Base-by-base conservation (phyloP, 2,797 vertebrate genomes). In the Pachyuromys duprasi region DNA sequence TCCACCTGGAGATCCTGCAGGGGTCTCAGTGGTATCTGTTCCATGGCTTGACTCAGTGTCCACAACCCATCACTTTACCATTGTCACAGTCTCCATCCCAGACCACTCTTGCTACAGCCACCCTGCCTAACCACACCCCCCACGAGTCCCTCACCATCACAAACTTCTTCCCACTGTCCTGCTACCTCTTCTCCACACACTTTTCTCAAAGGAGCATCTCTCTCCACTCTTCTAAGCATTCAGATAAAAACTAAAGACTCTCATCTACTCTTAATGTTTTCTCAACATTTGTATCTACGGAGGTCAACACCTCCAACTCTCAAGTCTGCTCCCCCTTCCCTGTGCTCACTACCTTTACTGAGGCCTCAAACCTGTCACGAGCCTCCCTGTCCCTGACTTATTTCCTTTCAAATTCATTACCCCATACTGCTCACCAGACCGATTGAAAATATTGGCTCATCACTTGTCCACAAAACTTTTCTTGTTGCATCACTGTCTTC, bases 361-460 rank as follows among this genome's bases (percentile, higher is more conserved):
- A 93, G 45, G 49, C n/a, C 53, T n/a, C 81, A 69, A 42, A 36
- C 28, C 7, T 24, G 1, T 31, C 65, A 78, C 28, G 49, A 26
- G 39, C n/a, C 8, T 60, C 3, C 26, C 33, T 24, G 17, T 39
- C 18, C 60, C 70, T 11, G 63, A 6, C 55, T 53, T 42, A 22
- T 93, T 88, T 72, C 24, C 33, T 60, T 78, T 83, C 28, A 69
- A 75, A 75, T 49, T 86, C 36, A 92, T 28, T 31, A 78, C 39
- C n/a, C 65, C 28, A 28, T 49, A 18, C 0, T 86, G 60, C n/a
- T 74, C 45, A 67, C 14, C 17, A 17, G 70, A 49, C 36, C 55
- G 17, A 78, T 24, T 26, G 86, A 78, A 94, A 83, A 62, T 9
- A 93, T 91, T 6, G 93, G n/a, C 42, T 81, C 60, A 63, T 67